Evolutionary conservation across 2,888 invertebrate species (phyloP), one percentile per base, ranked within the genome.

Genomic region (Calameuta idolon): DNA sequence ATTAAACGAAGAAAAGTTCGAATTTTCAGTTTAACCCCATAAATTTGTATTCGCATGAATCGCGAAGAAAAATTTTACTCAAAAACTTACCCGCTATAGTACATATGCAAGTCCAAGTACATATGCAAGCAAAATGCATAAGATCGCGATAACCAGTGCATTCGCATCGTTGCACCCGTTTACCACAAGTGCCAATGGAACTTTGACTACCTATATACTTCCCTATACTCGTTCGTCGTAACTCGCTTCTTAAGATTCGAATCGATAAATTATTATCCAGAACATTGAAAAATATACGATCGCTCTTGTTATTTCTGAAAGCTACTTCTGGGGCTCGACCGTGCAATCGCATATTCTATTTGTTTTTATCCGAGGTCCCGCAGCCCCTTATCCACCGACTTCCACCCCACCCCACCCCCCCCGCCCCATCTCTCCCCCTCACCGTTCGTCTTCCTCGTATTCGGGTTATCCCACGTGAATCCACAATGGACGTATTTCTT

Each of bases 11-110:
- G 2, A 9, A 23, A 23, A 55, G 15, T 9, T 9, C 23, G 1
- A 23, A 55, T 9, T 23, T 55, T 1, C 55, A 9, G 9, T 23
- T 1, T 2, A 23, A 55, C 55, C 9, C 9, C 23, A 15, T 9
- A 55, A 55, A 55, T 9, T 55, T 23, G 9, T 23, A 55, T 55
- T 55, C 23, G 2, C 23, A 55, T 1, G 9, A 15, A 0, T 55
- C 23, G 9, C 0, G 37, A 2, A 55, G 15, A 23, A 9, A 23
- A 9, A 1, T 55, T 55, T 55, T 15, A 55, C 2, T 55, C 15
- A 1, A 15, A 55, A 23, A 55, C 55, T 55, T 9, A 0, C 1
- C 5, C 23, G 9, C 2, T 23, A 23, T 9, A 0, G 0, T 12
- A 3, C 35, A 12, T 35, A 35, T 12, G 12, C 35, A 35, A 12